Conservation (phyloP, 1,140 invertebrate species). For the Notospermus geniculatus region DNA sequence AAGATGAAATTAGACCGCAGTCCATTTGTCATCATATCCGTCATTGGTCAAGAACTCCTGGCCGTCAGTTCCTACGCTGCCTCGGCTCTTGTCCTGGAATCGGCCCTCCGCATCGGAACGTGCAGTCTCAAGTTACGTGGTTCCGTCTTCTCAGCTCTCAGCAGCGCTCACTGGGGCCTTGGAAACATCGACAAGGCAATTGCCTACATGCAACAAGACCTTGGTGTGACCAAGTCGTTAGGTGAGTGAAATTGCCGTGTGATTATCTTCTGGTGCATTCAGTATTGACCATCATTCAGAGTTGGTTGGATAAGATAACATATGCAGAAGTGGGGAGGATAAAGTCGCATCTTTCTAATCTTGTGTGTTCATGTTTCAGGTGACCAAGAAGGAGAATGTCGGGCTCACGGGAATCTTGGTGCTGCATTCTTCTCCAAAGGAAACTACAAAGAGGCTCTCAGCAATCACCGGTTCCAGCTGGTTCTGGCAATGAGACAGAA, state of each 20-base stretch:
- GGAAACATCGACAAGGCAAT: constrained; percentile 87
- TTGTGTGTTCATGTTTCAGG: constrained; percentile 56
- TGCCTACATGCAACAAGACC: constrained; percentile 94
- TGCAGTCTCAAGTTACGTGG: constrained; percentile 89
- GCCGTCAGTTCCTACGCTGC: constrained; percentile 81
- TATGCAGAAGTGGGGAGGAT: too few relatives aligned
- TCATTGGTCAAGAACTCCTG: constrained; percentile 89
- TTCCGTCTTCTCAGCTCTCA: constrained; percentile 92
- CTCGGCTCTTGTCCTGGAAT: constrained; percentile 89
- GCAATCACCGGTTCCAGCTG: constrained; percentile 89
- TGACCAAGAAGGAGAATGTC: constrained; percentile 83
- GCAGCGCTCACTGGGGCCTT: constrained; percentile 93
- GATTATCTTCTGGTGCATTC: too few relatives aligned
- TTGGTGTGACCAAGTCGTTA: constrained; percentile 76
- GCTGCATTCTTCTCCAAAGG: constrained; percentile 95
- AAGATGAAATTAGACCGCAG: constrained; percentile 91
- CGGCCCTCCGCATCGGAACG: constrained; percentile 88
- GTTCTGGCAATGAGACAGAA: constrained; percentile 92
- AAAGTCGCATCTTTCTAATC: too few relatives aligned
- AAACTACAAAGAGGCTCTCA: constrained; percentile 89
- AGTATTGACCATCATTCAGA: too few relatives aligned
- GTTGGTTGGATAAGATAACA: too few relatives aligned
- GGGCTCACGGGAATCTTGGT: constrained; percentile 85
- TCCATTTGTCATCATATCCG: constrained; percentile 93
- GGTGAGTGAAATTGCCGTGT: constrained; percentile 50